Evolutionary conservation across 2,113 vertebrate species (phyloP), one percentile per base, ranked within the genome.

Genomic region (Mirounga angustirostris): DNA sequence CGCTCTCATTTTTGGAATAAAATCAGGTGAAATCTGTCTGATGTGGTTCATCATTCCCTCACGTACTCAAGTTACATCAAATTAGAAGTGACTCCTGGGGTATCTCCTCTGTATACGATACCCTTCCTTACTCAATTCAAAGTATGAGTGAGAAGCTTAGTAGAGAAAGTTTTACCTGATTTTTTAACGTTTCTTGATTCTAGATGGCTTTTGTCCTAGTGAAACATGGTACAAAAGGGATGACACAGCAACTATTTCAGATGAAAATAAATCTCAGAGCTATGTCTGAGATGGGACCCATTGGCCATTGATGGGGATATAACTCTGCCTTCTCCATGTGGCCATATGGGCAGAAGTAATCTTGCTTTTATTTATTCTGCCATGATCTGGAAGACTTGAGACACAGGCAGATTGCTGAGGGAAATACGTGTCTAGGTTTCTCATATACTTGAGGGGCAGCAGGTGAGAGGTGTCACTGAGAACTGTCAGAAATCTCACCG

Each of bases 361-460:
- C 65, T 61, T 30, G 43, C 24, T 5, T 59, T 36, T 12, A 12
- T 50, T 11, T 36, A 36, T 18, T 50, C 18, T 18, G 4, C 24
- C 30, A 0, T 61, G 10, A 24, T 18, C 61, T 5, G 11, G 61
- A 88, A 22, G 74, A 18, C 12, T 24, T 4, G 24, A n/a, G 67
- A 28, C 0, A 0, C 59, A 52, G 4, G 7, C 3, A 11, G 19
- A 0, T 2, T 11, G 7, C 63, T 3, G 7, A 52, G 74, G 58
- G 84, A 88, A 10, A 6, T n/a, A 26, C 8, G 13, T 4, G 1
- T 5, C 22, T 0, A 4, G 4, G 52, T 14, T 67, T 40, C 11
- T 30, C 21, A 22, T 2, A 16, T 16, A 9, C 26, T 58, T 7
- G 50, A 43, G 22, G 26, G 36, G 21, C 15, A 30, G 28, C 26